These are phyloP conservation scores for honey bee (Apis mellifera) DNA, from an alignment of 1,140 invertebrate species.

Conservation along the genomic window DNA sequence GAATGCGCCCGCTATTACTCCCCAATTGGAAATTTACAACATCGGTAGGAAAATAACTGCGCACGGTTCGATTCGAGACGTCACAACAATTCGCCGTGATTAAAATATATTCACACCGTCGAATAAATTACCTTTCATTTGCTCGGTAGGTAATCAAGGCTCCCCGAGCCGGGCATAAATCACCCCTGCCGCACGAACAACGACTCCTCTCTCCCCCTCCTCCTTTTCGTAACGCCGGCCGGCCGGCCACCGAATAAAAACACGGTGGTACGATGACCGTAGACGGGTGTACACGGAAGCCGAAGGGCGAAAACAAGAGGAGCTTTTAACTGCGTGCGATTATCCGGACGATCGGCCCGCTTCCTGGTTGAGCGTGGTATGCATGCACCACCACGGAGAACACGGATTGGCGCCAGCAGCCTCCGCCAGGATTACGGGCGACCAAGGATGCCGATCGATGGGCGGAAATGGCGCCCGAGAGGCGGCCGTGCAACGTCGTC, in stretches of 20 bases:
- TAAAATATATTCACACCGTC: not conserved
- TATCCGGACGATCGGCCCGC: slow-evolving; percentile 38
- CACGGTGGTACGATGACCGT: slow-evolving; percentile 2
- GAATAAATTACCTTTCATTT: not conserved
- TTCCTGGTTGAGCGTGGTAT: slow-evolving; percentile 8
- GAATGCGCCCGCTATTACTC: too few relatives aligned
- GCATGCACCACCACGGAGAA: not conserved
- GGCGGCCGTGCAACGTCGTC: slow-evolving; percentile 42
- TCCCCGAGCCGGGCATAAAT: not conserved
- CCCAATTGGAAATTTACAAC: too few relatives aligned
- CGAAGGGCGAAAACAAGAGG: slow-evolving; percentile 12
- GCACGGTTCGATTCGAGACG: not conserved
- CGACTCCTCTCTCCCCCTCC: not conserved
- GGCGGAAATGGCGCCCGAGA: slow-evolving; percentile 47
- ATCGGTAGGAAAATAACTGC: not conserved
- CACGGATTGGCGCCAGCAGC: slow-evolving; percentile 49
- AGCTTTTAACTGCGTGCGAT: slow-evolving; percentile 47
- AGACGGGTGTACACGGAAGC: not conserved
- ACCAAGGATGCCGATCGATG: slow-evolving; percentile 60
- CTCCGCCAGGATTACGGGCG: slow-evolving; percentile 47
- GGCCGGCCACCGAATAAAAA: not conserved
- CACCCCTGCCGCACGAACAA: not conserved
- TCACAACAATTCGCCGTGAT: not conserved
- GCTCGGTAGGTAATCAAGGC: not conserved
- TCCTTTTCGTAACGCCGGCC: not conserved